Evolutionary conservation across 2,113 vertebrate species (phyloP).

Genomic region (Rhegmatorhina hoffmannsi): DNA sequence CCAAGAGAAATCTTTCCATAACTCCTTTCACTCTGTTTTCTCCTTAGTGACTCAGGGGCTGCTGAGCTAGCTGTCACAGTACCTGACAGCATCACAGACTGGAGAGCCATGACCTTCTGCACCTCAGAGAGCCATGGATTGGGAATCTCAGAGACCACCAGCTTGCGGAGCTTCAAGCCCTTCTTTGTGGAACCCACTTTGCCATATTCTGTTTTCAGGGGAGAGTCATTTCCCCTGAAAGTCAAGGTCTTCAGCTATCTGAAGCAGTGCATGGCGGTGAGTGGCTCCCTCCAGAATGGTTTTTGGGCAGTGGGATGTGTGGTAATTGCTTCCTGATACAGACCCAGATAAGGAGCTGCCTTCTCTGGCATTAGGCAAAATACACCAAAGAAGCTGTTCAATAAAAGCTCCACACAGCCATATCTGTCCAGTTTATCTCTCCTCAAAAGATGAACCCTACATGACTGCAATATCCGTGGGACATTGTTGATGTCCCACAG

Average conservation of each 20-base stretch:
- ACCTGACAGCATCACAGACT: conserved; percentile 90
- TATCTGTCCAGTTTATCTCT: neutral
- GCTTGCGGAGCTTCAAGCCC: conserved; percentile 84
- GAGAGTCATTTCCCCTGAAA: conserved; percentile 86
- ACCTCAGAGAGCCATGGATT: conserved; percentile 77
- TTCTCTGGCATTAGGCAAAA: neutral
- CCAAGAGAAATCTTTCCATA: neutral
- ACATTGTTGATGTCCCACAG: neutral
- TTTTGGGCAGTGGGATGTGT: neutral
- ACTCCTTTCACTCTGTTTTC: neutral
- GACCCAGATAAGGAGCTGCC: neutral
- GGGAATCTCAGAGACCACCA: conserved; percentile 79
- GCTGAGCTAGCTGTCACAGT: conserved; percentile 71
- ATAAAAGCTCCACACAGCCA: neutral
- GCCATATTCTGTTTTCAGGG: conserved; percentile 86
- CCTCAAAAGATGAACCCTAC: neutral
- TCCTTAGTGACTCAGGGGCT: conserved; percentile 74
- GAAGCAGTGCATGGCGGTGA: conserved; percentile 84
- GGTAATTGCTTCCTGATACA: neutral
- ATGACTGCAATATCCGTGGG: neutral
- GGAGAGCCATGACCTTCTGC: conserved; percentile 86
- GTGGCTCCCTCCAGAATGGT: neutral
- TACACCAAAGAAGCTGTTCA: neutral
- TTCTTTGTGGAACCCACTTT: conserved; percentile 88
- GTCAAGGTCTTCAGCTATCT: conserved; percentile 87